These are phyloP conservation scores for Prosapia bicincta DNA, from an alignment of 2,888 invertebrate genomes.

Conservation along the genomic window DNA sequence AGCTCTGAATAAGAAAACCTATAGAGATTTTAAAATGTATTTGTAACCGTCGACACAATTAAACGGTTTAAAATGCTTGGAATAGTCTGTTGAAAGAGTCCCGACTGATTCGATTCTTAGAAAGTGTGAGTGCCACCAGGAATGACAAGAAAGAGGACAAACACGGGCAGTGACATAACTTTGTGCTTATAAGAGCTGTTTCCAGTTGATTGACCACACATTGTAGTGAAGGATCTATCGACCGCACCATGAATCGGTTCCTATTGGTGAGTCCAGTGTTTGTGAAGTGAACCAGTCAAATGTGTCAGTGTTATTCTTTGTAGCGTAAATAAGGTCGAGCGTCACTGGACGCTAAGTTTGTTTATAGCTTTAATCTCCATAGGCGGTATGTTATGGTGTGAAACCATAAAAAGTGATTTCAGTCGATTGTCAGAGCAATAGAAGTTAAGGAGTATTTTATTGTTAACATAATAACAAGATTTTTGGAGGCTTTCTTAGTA, in stretches of 20 bases:
- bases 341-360: too few species aligned
- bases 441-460: too few species aligned
- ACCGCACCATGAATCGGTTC: neutral
- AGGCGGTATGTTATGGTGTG: too few species aligned
- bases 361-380: too few species aligned
- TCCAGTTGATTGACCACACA: neutral
- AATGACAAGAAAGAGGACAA: neutral
- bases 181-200: neutral
- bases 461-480: too few species aligned
- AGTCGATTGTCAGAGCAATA: too few species aligned
- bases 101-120: neutral
- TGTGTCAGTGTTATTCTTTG: neutral
- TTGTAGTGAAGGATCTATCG: neutral
- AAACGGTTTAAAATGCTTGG: neutral
- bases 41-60: too few species aligned
- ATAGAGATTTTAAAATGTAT: too few species aligned
- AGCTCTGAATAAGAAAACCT: too few species aligned
- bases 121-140: neutral
- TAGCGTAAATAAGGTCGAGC: too few species aligned
- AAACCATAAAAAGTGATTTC: too few species aligned
- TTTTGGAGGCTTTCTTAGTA: too few species aligned
- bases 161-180: neutral
- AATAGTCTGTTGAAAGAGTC: neutral
- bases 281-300: neutral
- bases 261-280: neutral